A percentile compares a stretch with the other conserved stretches of the same genome.
Evolutionary conservation across 2,888 invertebrate species (phyloP).

Genomic region (Sinhomidia bicolor): DNA sequence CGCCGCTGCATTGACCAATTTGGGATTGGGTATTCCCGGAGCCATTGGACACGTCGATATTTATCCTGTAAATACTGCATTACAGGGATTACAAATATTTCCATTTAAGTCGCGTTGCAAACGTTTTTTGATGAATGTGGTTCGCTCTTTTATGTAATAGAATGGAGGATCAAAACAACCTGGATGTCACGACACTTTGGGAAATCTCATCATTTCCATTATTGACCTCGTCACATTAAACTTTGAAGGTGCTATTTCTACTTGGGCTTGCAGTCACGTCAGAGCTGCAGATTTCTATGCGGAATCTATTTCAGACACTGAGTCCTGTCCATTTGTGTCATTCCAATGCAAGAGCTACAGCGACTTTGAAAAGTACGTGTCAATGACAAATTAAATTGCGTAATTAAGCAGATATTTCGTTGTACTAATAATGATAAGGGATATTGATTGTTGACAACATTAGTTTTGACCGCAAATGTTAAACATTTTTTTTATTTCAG

Average conservation of each 20-base stretch:
- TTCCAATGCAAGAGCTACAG: slow-evolving; percentile 81
- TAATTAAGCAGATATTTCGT: too few relatives aligned
- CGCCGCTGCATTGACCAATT: slow-evolving; percentile 79
- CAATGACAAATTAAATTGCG: too few relatives aligned
- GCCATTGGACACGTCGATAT: slow-evolving; percentile 82
- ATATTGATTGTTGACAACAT: too few relatives aligned
- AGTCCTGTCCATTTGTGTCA: slow-evolving; percentile 81
- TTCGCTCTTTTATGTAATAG: neutral
- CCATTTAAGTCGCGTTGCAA: too few relatives aligned
- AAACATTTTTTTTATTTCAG: too few relatives aligned
- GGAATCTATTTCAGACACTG: slow-evolving; percentile 79
- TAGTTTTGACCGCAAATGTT: too few relatives aligned
- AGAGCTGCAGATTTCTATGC: slow-evolving; percentile 79
- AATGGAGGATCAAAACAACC: slow-evolving; percentile 81
- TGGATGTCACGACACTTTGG: slow-evolving; percentile 81
- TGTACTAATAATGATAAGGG: too few relatives aligned
- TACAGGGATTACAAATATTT: too few relatives aligned
- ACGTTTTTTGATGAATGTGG: neutral
- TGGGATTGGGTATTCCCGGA: slow-evolving; percentile 77
- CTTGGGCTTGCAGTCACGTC: slow-evolving; percentile 80
- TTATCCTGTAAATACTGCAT: slow-evolving; percentile 80
- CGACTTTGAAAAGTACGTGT: slow-evolving; percentile 80
- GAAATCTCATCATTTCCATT: slow-evolving; percentile 75
- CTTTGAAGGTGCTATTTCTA: slow-evolving; percentile 75
- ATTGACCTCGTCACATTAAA: slow-evolving; percentile 77